phyloP scores from a whole-genome alignment of 1,140 invertebrate genomes.

The Paraescarpia echinospica region DNA sequence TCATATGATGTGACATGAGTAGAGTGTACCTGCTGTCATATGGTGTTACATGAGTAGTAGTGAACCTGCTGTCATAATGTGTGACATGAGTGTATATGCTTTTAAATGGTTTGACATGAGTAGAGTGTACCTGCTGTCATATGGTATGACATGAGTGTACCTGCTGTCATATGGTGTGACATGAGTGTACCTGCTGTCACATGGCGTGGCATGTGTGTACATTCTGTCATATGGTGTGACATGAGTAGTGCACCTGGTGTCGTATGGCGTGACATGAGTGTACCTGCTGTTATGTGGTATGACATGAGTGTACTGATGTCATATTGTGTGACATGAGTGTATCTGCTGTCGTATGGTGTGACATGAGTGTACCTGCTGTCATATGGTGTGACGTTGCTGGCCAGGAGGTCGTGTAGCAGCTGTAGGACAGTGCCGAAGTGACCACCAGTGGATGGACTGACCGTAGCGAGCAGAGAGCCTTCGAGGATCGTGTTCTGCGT shows the following conservation, averaged over 20 bases:
- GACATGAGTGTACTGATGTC: neutral
- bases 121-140: conserved; percentile 9
- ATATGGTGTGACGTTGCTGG: neutral
- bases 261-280: neutral
- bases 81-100: no score
- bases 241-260: neutral
- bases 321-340: neutral
- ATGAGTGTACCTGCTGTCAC: neutral
- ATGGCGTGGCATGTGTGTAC: neutral
- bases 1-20: no score
- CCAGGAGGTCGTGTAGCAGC: conserved; percentile 59
- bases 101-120: no score
- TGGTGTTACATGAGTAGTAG: neutral
- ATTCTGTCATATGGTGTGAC: neutral
- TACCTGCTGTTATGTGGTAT: conserved; percentile 12
- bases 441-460: conserved; percentile 72
- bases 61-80: no score
- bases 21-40: neutral
- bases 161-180: conserved; percentile 15
- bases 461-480: conserved; percentile 62
- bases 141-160: neutral
- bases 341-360: neutral
- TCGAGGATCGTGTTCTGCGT: conserved; percentile 59
- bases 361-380: neutral
- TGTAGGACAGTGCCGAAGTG: conserved; percentile 78